Conservation (phyloP, 2,113 vertebrate species). For the Gulo gulo region DNA sequence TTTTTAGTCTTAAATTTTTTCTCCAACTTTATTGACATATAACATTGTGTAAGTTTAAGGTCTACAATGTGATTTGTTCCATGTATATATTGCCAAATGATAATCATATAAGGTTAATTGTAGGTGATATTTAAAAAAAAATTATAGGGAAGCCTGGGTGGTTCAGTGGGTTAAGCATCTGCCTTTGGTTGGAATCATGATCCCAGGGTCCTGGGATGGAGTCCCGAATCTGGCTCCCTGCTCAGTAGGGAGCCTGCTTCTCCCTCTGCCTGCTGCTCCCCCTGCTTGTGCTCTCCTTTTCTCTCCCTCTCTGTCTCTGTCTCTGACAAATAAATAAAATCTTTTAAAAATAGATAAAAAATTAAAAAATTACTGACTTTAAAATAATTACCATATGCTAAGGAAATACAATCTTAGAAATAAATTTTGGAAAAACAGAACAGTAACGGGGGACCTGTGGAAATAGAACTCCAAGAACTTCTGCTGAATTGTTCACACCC, state of each 20-base stretch:
- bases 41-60: background rate
- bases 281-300: background rate
- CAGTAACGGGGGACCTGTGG: background rate
- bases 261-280: no score
- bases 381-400: background rate
- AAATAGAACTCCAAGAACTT: conserved; percentile 27
- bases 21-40: background rate
- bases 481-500: background rate
- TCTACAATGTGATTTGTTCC: background rate
- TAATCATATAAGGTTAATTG: background rate
- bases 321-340: background rate
- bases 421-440: conserved; percentile 5
- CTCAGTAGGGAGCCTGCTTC: background rate
- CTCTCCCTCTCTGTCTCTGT: background rate
- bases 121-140: background rate
- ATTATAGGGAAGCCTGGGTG: background rate
- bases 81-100: background rate
- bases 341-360: no score
- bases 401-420: background rate
- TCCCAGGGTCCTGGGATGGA: background rate
- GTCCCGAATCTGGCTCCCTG: background rate
- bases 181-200: background rate
- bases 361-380: background rate
- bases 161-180: background rate
- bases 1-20: background rate